Percentiles rank a stretch among this genome's conserved stretches.
Conservation (phyloP, 2,797 vertebrate species). For the Cryptoprocta ferox region DNA sequence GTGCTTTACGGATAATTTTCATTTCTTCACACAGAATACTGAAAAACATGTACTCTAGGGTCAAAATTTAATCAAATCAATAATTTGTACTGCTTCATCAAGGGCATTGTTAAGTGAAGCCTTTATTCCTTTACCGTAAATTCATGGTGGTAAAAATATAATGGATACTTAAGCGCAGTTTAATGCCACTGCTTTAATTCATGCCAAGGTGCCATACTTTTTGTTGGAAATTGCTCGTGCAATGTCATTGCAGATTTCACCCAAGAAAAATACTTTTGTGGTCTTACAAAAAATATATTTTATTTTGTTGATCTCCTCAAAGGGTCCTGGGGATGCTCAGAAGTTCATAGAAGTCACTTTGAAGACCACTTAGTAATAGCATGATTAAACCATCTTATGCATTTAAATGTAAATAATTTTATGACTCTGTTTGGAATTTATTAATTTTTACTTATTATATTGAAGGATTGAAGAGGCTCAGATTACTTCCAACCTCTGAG, state of each 20-base stretch:
- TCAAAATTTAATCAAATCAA: constrained; percentile 14
- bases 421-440: background rate
- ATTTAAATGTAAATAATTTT: background rate
- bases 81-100: background rate
- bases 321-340: background rate
- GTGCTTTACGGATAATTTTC: background rate
- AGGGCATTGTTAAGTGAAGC: background rate
- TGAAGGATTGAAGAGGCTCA: background rate
- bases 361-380: background rate
- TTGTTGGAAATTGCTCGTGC: background rate
- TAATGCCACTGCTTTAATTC: background rate
- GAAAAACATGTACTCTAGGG: background rate
- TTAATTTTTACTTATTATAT: background rate
- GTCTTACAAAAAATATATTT: background rate
- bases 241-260: background rate
- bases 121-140: background rate
- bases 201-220: background rate
- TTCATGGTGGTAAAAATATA: background rate
- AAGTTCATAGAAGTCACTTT: background rate
- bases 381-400: background rate
- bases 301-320: background rate
- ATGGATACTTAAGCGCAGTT: background rate
- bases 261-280: background rate
- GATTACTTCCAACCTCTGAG: background rate
- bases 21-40: background rate